phyloP scores from a whole-genome alignment of 2,888 invertebrate species.

The Omphaloscelis lunosa region DNA sequence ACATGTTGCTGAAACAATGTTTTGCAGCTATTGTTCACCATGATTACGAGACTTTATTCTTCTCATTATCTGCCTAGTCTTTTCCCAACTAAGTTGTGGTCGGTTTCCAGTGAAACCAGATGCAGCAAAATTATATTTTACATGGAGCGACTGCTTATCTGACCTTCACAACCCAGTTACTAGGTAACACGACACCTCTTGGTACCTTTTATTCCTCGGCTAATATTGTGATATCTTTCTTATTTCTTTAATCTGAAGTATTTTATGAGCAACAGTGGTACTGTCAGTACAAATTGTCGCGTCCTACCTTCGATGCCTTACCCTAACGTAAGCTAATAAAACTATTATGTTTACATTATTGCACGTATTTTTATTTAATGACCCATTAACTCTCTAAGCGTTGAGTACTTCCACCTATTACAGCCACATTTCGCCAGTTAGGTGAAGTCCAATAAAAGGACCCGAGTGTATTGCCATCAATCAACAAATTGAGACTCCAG shows the following conservation, averaged over 20 bases:
- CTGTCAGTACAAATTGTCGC: conserved; percentile 64
- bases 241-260: not conserved
- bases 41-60: not conserved
- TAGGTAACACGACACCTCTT: not conserved
- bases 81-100: not conserved
- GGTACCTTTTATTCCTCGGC: not conserved
- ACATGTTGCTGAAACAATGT: not conserved
- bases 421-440: too few species aligned
- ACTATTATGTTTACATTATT: conserved; percentile 66
- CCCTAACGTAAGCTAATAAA: conserved; percentile 65
- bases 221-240: conserved; percentile 17
- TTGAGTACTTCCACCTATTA: too few species aligned
- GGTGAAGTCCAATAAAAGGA: too few species aligned
- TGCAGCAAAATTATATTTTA: not conserved
- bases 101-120: not conserved
- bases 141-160: not conserved
- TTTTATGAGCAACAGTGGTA: conserved; percentile 41
- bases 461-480: not conserved
- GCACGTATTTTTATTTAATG: conserved; percentile 48
- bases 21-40: not conserved
- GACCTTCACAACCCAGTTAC: not conserved
- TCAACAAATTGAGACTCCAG: too few species aligned
- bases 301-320: conserved; percentile 71
- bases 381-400: too few species aligned
- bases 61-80: not conserved